phyloP scores from a whole-genome alignment of 1,140 invertebrate genomes.

The Marisa cornuarietis region DNA sequence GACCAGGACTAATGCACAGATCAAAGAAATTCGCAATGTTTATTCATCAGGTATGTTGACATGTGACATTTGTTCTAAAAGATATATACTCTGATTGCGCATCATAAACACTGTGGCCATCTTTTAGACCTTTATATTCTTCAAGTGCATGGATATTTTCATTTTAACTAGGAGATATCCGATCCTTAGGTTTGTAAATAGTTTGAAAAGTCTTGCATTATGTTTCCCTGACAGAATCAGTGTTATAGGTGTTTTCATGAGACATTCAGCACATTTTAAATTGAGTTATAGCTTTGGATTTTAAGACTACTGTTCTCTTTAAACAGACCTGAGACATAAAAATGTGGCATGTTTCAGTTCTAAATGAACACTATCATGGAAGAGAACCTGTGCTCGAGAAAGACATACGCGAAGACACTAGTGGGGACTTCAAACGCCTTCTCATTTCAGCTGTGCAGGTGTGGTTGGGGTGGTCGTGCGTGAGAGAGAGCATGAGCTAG shows the following conservation, averaged over 20 bases:
- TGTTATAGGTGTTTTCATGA: too few species aligned
- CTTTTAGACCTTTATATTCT: too few species aligned
- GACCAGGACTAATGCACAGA: conserved; percentile 67
- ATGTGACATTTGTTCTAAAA: too few species aligned
- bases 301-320: neutral
- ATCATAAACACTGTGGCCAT: too few species aligned
- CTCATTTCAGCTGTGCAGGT: conserved; percentile 60
- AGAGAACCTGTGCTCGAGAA: conserved; percentile 51
- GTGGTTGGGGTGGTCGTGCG: neutral
- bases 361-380: conserved; percentile 43
- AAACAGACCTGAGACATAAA: too few species aligned
- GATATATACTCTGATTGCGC: too few species aligned
- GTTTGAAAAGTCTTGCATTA: too few species aligned
- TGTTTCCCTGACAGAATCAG: too few species aligned
- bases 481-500: too few species aligned
- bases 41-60: conserved; percentile 43
- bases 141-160: too few species aligned
- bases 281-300: neutral
- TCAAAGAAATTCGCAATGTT: conserved; percentile 58
- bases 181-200: too few species aligned
- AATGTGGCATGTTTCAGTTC: conserved; percentile 37
- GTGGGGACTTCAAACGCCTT: conserved; percentile 62
- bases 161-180: too few species aligned
- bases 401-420: conserved; percentile 61
- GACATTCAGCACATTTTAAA: neutral